Evolutionary conservation across 35 echinoderm and acorn worm species (phyloP).

Genomic region (Anneissia japonica): DNA sequence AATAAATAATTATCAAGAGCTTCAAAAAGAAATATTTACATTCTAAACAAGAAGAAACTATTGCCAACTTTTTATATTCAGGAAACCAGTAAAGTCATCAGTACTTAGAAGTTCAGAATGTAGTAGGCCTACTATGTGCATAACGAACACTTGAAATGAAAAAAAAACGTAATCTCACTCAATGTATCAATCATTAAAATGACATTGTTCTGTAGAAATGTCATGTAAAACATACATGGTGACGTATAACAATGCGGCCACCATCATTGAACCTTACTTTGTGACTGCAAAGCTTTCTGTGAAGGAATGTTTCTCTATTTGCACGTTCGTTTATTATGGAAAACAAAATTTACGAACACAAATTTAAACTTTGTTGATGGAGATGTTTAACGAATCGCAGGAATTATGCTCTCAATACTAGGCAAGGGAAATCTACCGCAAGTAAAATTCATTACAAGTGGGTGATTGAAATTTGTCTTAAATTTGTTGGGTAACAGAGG

Average conservation of each 20-base stretch:
- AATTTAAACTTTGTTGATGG: not conserved
- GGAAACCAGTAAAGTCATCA: too few species aligned
- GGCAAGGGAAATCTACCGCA: not conserved
- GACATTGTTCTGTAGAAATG: not conserved
- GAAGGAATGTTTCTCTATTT: too few species aligned
- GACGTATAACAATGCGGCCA: not conserved
- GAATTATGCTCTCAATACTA: not conserved
- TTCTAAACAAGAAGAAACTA: too few species aligned
- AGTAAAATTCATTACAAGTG: not conserved
- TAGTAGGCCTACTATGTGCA: too few species aligned
- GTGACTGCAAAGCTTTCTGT: not conserved
- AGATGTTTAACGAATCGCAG: not conserved
- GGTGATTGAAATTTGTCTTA: not conserved
- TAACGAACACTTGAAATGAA: too few species aligned
- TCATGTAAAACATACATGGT: not conserved
- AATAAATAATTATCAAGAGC: too few species aligned
- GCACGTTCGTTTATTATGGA: too few species aligned
- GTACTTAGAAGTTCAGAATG: too few species aligned
- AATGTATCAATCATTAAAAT: not conserved
- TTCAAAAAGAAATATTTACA: too few species aligned
- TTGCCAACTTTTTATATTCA: too few species aligned
- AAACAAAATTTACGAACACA: too few species aligned
- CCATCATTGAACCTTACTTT: not conserved
- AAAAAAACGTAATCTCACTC: too few species aligned
- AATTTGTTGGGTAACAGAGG: not conserved